phyloP scores from a whole-genome alignment of 2,888 invertebrate genomes.

The Chaetoderma sp. region DNA sequence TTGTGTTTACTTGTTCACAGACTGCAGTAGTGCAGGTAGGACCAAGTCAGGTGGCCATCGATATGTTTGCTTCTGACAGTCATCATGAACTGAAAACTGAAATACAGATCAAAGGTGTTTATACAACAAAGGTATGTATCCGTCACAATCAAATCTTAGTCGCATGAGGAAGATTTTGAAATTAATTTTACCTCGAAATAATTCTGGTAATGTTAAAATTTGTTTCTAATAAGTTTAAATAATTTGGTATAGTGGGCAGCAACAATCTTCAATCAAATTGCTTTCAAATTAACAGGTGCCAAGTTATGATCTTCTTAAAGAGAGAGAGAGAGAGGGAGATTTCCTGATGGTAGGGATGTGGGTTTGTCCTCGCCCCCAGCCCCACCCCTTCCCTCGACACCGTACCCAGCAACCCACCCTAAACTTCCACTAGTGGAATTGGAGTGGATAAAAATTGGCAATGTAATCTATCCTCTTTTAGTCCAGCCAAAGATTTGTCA shows the following conservation, averaged over 20 bases:
- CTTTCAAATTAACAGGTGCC: neutral
- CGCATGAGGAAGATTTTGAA: neutral
- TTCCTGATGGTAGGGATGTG: neutral
- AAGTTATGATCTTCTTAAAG: neutral
- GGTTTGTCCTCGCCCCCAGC: too few species aligned
- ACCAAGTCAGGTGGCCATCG: constrained; percentile 81
- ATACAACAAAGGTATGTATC: constrained; percentile 76
- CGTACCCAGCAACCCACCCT: too few species aligned
- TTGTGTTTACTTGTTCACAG: constrained; percentile 45
- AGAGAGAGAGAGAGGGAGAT: neutral
- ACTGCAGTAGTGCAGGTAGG: constrained; percentile 87
- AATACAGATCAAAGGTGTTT: constrained; percentile 77
- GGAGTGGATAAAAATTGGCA: too few species aligned
- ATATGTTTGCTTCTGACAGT: constrained; percentile 71
- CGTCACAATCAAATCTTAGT: too few species aligned
- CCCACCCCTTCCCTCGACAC: too few species aligned
- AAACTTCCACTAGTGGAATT: too few species aligned
- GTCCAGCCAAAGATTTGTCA: too few species aligned
- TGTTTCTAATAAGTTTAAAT: neutral
- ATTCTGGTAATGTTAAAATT: neutral
- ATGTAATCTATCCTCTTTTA: too few species aligned
- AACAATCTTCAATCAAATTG: too few species aligned
- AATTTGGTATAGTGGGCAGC: neutral
- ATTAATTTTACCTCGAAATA: neutral
- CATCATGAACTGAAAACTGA: constrained; percentile 74